Conservation (phyloP, 2,888 invertebrate species). For the Noctua pronuba region DNA sequence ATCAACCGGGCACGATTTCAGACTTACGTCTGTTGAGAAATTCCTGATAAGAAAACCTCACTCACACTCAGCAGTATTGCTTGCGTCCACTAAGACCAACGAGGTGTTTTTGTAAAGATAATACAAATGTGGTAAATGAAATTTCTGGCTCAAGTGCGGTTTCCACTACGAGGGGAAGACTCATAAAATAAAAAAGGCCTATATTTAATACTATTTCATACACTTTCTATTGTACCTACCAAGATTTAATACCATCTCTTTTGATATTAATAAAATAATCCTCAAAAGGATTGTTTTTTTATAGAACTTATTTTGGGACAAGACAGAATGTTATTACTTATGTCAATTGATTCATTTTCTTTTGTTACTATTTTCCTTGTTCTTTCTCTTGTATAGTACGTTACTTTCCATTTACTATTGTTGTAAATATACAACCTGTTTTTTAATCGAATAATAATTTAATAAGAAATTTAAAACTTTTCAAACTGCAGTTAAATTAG, state of each 20-base stretch:
- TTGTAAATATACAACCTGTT: neutral
- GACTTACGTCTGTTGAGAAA: neutral
- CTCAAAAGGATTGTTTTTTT: constrained; percentile 49
- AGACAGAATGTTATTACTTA: constrained; percentile 6
- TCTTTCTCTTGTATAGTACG: neutral
- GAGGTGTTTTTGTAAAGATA: constrained; percentile 7
- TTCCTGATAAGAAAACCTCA: neutral
- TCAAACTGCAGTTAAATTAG: neutral
- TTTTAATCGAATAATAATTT: neutral
- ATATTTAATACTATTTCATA: constrained; percentile 32
- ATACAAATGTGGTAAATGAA: constrained; percentile 37
- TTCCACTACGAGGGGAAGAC: constrained; percentile 30
- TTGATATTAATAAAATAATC: constrained; percentile 44
- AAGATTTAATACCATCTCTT: constrained; percentile 22
- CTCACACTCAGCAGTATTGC: neutral
- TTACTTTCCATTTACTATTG: neutral
- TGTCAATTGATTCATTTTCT: constrained; percentile 28
- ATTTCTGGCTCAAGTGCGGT: constrained; percentile 22
- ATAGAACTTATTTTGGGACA: constrained; percentile 14
- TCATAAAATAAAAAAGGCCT: constrained; percentile 34
- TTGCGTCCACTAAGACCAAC: neutral
- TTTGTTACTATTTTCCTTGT: constrained; percentile 22
- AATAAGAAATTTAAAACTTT: neutral
- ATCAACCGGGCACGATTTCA: neutral
- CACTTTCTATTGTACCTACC: constrained; percentile 12